Base-by-base conservation (phyloP, 2,797 vertebrate species). In the Eleutherodactylus coqui region DNA sequence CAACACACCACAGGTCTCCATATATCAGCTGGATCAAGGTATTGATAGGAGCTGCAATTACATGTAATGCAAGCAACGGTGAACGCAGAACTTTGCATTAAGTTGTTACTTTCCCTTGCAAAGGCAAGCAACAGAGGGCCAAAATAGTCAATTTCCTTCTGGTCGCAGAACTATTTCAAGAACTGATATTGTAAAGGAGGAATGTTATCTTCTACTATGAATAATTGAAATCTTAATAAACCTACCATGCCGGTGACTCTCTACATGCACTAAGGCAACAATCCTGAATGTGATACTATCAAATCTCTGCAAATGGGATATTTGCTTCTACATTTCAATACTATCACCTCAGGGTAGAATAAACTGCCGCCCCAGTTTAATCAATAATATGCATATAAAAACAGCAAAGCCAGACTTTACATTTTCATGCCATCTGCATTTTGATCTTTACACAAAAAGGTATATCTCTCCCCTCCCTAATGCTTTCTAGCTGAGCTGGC, bases 401-500 rank as follows among this genome's bases (percentile, higher is more conserved):
- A 29, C 72, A 93, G 88, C 80, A 88, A 85, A 90, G 2, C 21
- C 38, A 60, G 70, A 86, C 79, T 88, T n/a, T 0, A 19, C 34
- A 84, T 87, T 89, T 87, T 90, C 91, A 91, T 86, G 83, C 88
- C 86, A 89, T 92, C 90, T 90, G 88, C 89, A 90, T 92, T 91
- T 89, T 69, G 79, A 62, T 86, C 89, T 70, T 88, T 90, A 47
- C 29, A 81, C 29, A 81, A 55, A 84, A 83, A 87, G 34, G 55
- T 0, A 93, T 93, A 90, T 69, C 69, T 85, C 1, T 10, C 89
- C 87, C 89, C 91, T 79, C 83, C 79, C 76, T 78, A 77, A 86
- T 88, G 87, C 89, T 86, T 92, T 90, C 90, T 89, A 80, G 92
- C 94, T 92, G 92, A 95, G 86, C 93, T 93, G 91, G 93, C 93